Conservation (phyloP, 2,797 vertebrate genomes). For the Sebastes cheni region DNA sequence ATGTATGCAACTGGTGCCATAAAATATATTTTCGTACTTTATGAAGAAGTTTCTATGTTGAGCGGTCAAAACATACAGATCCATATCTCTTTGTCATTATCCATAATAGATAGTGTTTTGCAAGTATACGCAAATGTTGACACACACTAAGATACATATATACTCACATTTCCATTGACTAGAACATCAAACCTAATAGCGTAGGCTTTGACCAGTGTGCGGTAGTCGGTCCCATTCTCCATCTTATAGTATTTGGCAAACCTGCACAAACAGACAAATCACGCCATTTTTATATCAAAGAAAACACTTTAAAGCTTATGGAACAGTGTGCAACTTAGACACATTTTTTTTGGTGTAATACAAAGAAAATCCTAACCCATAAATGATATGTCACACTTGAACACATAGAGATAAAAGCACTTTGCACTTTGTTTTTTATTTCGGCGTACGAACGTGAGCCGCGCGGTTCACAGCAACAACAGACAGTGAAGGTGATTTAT, state of each 20-base stretch:
- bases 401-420: not conserved
- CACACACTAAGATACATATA: not conserved
- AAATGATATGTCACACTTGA: not conserved
- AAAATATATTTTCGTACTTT: not conserved
- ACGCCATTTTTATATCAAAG: not conserved
- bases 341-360: not conserved
- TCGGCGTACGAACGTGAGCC: too few species aligned
- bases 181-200: constrained; percentile 95
- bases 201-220: constrained; percentile 91
- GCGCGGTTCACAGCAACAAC: too few species aligned
- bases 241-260: constrained; percentile 91
- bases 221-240: constrained; percentile 90
- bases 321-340: not conserved
- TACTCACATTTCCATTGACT: constrained; percentile 92
- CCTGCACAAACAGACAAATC: constrained; percentile 68
- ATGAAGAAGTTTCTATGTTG: not conserved
- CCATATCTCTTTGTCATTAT: not conserved
- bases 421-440: not conserved
- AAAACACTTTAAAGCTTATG: not conserved
- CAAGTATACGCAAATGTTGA: not conserved
- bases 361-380: too few species aligned
- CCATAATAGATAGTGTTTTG: not conserved
- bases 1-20: not conserved
- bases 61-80: not conserved
- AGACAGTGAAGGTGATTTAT: too few species aligned